Base-by-base conservation (phyloP, 2,888 invertebrate genomes). In the Teinopalpus imperialis region DNA sequence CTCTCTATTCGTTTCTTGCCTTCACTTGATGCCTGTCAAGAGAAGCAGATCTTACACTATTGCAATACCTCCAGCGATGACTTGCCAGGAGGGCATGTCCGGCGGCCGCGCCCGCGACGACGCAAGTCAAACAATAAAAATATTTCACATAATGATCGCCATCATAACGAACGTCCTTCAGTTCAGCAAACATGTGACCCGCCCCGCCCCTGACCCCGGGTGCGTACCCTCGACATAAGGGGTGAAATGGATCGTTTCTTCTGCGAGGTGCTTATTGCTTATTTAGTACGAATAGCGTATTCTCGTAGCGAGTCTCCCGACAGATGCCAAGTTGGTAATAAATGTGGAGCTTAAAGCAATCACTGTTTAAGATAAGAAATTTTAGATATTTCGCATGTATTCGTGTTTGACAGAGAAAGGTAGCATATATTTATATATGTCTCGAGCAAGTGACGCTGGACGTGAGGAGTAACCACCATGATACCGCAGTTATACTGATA, bases 221-320 rank as follows among this genome's bases (percentile, higher is more conserved):
- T n/a, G 20, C 14, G 24, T 21, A 14, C 36, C 9, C 36, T 9
- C 26, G 7, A 26, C 36, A 26, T 26, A 3, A 12, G 27, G 37
- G 27, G 18, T 27, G 37, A 37, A 27, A 37, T 37, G 27, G 27
- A 37, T 36, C 16, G 36, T 27, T 18, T 37, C 26, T 37, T 37
- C 27, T 10, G 37, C 27, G 36, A 37, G 13, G 6, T 10, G 24
- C 36, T 36, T 24, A 36, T 37, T 37, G 37, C 27, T 27, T 37
- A 37, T 37, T 37, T 37, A 37, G 27, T 37, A 27, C 9, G 8
- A 13, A 21, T 32, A 20, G 34, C 34, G 21, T 8, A 26, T 16
- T 9, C 9, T n/a, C 23, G 12, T 1, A 1, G 6, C 8, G 20
- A 7, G 10, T 14, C 23, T 35, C 13, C n/a, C 35, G 35, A 12